Percentiles rank a stretch among this genome's conserved stretches.
These are phyloP conservation scores for Saccopteryx bilineata DNA, from an alignment of 2,113 vertebrate species.

Conservation along the genomic window DNA sequence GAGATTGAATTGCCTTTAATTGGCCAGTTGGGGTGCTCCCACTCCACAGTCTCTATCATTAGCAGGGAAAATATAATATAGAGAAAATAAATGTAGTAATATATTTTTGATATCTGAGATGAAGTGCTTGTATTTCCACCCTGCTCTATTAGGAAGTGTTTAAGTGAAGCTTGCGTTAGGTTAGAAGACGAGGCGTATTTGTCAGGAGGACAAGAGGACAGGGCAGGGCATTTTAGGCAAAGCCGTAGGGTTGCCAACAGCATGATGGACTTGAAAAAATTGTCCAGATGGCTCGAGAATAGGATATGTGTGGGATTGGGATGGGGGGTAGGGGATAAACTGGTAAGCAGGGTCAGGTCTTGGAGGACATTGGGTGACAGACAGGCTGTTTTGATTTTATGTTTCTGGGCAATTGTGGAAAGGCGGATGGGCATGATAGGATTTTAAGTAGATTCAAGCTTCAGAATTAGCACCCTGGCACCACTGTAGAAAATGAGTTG, in stretches of 20 bases:
- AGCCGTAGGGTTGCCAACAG: background rate
- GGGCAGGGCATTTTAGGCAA: background rate
- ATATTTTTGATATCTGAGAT: background rate
- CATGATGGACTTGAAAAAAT: background rate
- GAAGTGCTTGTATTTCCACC: background rate
- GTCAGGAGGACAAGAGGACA: background rate
- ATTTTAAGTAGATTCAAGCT: background rate
- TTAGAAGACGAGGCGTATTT: constrained; percentile 38
- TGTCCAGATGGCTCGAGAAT: background rate
- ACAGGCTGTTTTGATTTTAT: background rate
- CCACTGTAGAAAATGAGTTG: background rate
- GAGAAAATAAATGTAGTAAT: background rate
- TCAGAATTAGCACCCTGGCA: background rate
- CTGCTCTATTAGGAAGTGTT: background rate
- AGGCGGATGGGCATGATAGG: background rate
- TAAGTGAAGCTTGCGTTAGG: background rate
- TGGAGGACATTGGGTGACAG: background rate
- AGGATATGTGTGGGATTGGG: background rate
- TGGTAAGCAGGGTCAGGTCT: background rate
- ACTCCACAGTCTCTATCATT: background rate
- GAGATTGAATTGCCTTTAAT: background rate
- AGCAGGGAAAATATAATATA: background rate
- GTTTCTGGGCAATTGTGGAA: background rate
- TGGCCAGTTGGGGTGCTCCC: background rate
- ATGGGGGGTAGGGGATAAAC: background rate